These are phyloP conservation scores for Chaitophorus viminalis DNA, from an alignment of 2,888 invertebrate species.

Conservation along the genomic window DNA sequence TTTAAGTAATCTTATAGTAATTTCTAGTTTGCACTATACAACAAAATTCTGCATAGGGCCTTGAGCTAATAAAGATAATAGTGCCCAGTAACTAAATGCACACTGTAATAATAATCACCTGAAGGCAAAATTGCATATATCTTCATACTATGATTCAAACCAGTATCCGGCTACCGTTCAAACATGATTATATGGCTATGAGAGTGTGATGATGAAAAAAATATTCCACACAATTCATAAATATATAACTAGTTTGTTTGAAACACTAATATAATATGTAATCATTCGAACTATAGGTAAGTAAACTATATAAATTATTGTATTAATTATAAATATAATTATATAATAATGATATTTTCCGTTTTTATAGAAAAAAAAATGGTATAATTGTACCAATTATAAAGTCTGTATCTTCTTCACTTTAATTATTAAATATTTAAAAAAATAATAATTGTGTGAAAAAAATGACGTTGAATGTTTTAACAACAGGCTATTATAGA, in stretches of 20 bases:
- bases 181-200: not conserved
- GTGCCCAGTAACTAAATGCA: not conserved
- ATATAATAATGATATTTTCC: not conserved
- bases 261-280: not conserved
- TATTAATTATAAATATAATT: not conserved
- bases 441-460: not conserved
- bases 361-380: not conserved
- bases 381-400: too few species aligned
- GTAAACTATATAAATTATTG: not conserved
- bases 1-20: too few species aligned
- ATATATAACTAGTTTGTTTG: constrained; percentile 15
- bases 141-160: constrained; percentile 1
- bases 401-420: too few species aligned
- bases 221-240: not conserved
- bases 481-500: too few species aligned
- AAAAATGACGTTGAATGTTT: too few species aligned
- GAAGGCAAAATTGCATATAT: constrained; percentile 19
- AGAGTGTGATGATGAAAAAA: not conserved
- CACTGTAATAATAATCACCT: not conserved
- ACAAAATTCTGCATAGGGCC: not conserved
- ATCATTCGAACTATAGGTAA: not conserved
- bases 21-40: not conserved
- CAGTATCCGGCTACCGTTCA: constrained; percentile 9
- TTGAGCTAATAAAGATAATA: constrained; percentile 24
- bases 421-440: not conserved